phyloP scores from a whole-genome alignment of 2,888 invertebrate species.

The Sycophila texana region DNA sequence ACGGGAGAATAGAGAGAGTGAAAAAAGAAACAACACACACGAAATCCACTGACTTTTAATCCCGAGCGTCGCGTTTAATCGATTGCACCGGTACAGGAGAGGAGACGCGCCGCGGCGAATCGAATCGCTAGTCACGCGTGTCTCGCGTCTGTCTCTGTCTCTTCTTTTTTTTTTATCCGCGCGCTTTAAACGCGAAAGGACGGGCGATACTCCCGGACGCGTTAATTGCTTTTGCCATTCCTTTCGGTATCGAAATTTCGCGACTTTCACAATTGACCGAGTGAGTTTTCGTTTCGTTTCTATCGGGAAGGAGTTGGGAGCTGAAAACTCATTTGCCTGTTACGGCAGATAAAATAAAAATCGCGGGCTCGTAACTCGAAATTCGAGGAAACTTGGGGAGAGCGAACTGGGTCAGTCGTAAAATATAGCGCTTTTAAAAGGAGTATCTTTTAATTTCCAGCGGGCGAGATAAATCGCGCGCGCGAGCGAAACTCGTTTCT shows the following conservation, averaged over 20 bases:
- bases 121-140: slow-evolving; percentile 23
- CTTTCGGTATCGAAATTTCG: background rate
- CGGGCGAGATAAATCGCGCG: background rate
- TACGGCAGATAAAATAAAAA: too few species aligned
- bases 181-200: background rate
- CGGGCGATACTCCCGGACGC: slow-evolving; percentile 4
- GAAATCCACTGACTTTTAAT: slow-evolving; percentile 29
- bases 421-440: background rate
- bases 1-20: background rate
- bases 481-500: slow-evolving; percentile 3
- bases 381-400: too few species aligned
- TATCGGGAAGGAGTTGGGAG: too few species aligned
- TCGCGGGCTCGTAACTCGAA: too few species aligned
- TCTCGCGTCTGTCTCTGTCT: background rate
- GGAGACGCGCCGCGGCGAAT: slow-evolving; percentile 17
- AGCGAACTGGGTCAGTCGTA: too few species aligned
- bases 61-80: slow-evolving; percentile 28
- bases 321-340: too few species aligned
- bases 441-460: background rate
- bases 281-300: too few species aligned
- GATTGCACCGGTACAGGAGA: slow-evolving; percentile 3
- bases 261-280: background rate
- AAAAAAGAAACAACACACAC: background rate
- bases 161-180: background rate
- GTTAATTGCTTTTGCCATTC: background rate